Evolutionary conservation across 1,140 invertebrate genomes (phyloP), one percentile per base, ranked within the genome.

Genomic region (Drosophila mauritiana): DNA sequence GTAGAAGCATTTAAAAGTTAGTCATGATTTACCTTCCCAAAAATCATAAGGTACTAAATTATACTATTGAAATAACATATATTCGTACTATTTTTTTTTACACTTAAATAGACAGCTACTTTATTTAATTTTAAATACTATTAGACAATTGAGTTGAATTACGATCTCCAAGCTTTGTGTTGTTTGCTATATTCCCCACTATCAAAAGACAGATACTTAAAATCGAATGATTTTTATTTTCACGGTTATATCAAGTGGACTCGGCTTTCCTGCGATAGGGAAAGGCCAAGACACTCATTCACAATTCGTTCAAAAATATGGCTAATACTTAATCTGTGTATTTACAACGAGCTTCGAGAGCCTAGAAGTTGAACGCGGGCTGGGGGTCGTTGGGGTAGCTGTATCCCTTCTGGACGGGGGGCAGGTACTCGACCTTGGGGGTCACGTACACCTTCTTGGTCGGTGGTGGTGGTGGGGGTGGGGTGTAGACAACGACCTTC

Each of bases 381-480:
- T 92, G 73, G 36, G 91, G 91, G 48, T 92, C 58, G 77, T 92
- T 92, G 78, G 90, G 90, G 62, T 92, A 92, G 69, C 68, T 80
- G 63, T 92, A 92, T 22, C 90, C 91, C 58, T 73, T 64, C 13
- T 62, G 34, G 22, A 45, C 34, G 27, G 76, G 76, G 34, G 61
- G 68, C 36, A 54, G 59, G 73, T 73, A 64, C 39, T 73, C 72
- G 15, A 74, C 72, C 31, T 64, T 43, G 27, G 68, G 72, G 22
- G 70, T 48, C 7, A 53, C n/a, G 61, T 64, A 65, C 13, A 55
- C 62, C 42, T 12, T 34, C 48, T 64, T 65, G n/a, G 56, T 64
- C 39, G 68, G 62, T 31, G 51, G 48, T 55, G 62, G 69, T 48
- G 67, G 65, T 72, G 72, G 54, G 7, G 72, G 67, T 15, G 73